Base-by-base conservation (phyloP, 2,888 invertebrate genomes). In the Diaperis boleti region DNA sequence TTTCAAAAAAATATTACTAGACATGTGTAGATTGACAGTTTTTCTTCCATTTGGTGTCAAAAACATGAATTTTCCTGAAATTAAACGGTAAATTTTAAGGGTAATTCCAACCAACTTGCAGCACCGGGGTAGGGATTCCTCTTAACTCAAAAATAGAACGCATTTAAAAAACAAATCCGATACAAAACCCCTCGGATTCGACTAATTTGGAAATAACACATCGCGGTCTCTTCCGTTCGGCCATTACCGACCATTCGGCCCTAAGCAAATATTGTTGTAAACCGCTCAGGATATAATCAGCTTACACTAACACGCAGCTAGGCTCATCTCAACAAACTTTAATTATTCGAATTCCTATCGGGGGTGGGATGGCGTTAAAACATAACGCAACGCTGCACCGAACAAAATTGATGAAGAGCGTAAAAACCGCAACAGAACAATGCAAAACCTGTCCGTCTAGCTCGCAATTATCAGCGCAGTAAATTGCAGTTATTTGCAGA, bases 341-440 rank as follows among this genome's bases (percentile, higher is more conserved):
- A 62, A 62, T 62, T 55, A 62, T 54, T 31, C 44, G 52, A 52
- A 60, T 60, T 60, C 42, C 60, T 44, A 49, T 49, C 17, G 17
- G 7, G 15, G 37, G 31, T 26, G 59, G 14, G n/a, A n/a, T n/a
- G n/a, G n/a, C n/a, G n/a, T n/a, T n/a, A n/a, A n/a, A n/a, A n/a
- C n/a, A n/a, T n/a, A n/a, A n/a, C n/a, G n/a, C n/a, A n/a, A n/a
- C n/a, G n/a, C n/a, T n/a, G n/a, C n/a, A n/a, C n/a, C n/a, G n/a
- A 52, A 44, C 61, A 45, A 61, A 61, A 61, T 55, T 61, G 61
- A 61, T 55, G 55, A 55, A 61, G 54, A 37, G 37, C 11, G 22
- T 59, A 63, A 63, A 63, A 63, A 52, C 63, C 63, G 14, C 63
- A 59, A 15, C 41, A 22, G 33, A 59, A 49, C 45, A 49, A 56